Percentiles rank a stretch among this genome's conserved stretches.
Evolutionary conservation across 1,140 invertebrate species (phyloP).

Genomic region (Bombus haemorrhoidalis): DNA sequence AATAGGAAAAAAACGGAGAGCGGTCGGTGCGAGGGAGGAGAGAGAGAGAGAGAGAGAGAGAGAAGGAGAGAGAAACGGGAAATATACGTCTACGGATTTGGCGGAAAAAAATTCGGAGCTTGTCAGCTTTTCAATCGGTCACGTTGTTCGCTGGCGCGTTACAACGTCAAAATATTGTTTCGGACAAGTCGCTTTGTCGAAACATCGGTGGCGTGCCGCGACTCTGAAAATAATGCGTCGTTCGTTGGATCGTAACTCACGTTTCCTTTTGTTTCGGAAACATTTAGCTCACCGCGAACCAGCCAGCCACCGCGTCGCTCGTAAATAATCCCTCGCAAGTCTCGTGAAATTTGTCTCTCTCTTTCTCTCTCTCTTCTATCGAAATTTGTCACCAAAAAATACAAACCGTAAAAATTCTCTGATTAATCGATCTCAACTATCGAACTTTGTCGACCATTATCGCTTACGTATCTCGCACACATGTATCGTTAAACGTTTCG

Average conservation of each 20-base stretch:
- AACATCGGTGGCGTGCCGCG: constrained; percentile 25
- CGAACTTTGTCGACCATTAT: constrained; percentile 1
- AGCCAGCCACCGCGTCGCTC: not conserved
- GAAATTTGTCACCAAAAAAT: not conserved
- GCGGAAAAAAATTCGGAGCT: constrained; percentile 40
- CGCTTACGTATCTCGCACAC: not conserved
- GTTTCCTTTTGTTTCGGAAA: constrained; percentile 44
- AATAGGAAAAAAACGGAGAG: not conserved
- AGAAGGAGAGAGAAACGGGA: too few species aligned
- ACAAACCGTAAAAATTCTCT: not conserved
- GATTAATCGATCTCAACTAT: not conserved
- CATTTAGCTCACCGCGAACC: constrained; percentile 30
- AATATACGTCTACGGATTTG: constrained; percentile 14
- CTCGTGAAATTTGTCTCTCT: not conserved
- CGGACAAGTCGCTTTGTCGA: constrained; percentile 40
- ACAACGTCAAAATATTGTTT: constrained; percentile 53
- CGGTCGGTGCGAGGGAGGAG: not conserved
- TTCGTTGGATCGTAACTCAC: constrained; percentile 10
- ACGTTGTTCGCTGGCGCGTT: constrained; percentile 34
- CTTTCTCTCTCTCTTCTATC: not conserved
- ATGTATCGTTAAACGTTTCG: not conserved
- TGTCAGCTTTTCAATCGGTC: constrained; percentile 42
- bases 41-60: not conserved
- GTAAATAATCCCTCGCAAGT: constrained; percentile 22
- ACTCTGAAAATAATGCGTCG: constrained; percentile 47